These are phyloP conservation scores for Drosophila bocki DNA, from an alignment of 1,140 invertebrate genomes.

Conservation along the genomic window DNA sequence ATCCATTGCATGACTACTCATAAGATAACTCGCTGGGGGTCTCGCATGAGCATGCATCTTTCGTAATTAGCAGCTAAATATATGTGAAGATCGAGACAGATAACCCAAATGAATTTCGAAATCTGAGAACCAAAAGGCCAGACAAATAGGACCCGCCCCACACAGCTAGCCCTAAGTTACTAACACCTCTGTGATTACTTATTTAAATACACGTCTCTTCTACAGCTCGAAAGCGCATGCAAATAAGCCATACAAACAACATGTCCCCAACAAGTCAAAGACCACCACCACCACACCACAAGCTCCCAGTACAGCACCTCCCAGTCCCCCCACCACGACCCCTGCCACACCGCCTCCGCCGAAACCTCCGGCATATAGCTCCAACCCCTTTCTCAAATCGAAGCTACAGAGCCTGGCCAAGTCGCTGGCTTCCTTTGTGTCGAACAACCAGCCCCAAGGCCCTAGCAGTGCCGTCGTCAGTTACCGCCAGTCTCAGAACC, in stretches of 20 bases:
- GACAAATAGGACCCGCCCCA: conserved; percentile 5
- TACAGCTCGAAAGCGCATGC: conserved; percentile 84
- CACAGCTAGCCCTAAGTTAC: conserved; percentile 52
- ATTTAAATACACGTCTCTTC: conserved; percentile 78
- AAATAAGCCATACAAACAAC: conserved; percentile 72
- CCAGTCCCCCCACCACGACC: conserved; percentile 21
- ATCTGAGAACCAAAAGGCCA: conserved; percentile 56
- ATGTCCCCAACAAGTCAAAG: conserved; percentile 61
- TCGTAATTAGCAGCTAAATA: conserved; percentile 1
- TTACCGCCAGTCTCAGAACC: conserved; percentile 8
- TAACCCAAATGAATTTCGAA: conserved; percentile 22
- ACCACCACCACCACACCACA: conserved; percentile 52
- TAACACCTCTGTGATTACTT: conserved; percentile 74
- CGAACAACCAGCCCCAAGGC: conserved; percentile 20
- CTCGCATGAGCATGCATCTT: conserved; percentile 52
- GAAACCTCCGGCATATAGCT: conserved; percentile 47
- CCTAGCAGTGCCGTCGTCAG: background rate
- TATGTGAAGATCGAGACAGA: conserved; percentile 10
- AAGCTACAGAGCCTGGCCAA: conserved; percentile 62
- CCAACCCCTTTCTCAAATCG: conserved; percentile 74
- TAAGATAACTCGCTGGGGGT: conserved; percentile 34
- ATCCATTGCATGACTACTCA: conserved; percentile 45
- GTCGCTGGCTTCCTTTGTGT: conserved; percentile 49
- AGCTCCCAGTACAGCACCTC: conserved; percentile 38
- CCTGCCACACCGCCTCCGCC: conserved; percentile 29